Evolutionary conservation across 1,140 invertebrate species (phyloP).

Genomic region (Lepidotrigona ventralis): DNA sequence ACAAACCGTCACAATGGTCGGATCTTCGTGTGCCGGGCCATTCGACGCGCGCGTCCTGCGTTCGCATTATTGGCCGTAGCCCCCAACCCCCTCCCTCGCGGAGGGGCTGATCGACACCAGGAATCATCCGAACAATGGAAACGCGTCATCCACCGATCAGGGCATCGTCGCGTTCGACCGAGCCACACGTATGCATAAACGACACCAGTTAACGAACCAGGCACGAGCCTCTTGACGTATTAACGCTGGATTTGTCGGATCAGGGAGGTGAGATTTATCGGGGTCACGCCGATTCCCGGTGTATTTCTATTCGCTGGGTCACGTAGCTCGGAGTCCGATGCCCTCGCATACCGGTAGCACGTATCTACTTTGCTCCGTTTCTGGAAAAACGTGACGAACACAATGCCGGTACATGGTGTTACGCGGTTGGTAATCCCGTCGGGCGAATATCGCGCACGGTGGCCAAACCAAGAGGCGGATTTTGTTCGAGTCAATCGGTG

Average conservation of each 20-base stretch:
- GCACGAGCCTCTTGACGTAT: conserved; percentile 64
- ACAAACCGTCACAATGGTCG: conserved; percentile 69
- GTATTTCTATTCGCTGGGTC: conserved; percentile 56
- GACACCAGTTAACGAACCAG: conserved; percentile 31
- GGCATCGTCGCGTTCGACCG: conserved; percentile 28
- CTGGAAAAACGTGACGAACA: conserved; percentile 45
- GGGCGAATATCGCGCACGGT: conserved; percentile 3
- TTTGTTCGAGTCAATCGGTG: not conserved
- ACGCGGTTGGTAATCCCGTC: conserved; percentile 31
- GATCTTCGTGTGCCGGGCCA: conserved; percentile 41
- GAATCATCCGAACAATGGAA: conserved; percentile 59
- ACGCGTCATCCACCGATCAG: conserved; percentile 44
- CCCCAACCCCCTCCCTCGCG: too few species aligned
- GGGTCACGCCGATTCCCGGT: conserved; percentile 38
- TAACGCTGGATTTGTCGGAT: conserved; percentile 67
- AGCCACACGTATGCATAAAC: conserved; percentile 39
- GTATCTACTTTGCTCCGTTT: conserved; percentile 48
- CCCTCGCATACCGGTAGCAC: conserved; percentile 38
- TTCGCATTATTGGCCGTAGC: conserved; percentile 55
- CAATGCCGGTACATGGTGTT: conserved; percentile 7
- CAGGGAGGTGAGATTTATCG: conserved; percentile 62
- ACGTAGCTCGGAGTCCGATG: conserved; percentile 50
- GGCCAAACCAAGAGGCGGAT: not conserved
- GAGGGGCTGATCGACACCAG: not conserved
- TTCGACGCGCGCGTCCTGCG: conserved; percentile 52